phyloP scores from a whole-genome alignment of 1,140 invertebrate species.

The Halyomorpha halys region DNA sequence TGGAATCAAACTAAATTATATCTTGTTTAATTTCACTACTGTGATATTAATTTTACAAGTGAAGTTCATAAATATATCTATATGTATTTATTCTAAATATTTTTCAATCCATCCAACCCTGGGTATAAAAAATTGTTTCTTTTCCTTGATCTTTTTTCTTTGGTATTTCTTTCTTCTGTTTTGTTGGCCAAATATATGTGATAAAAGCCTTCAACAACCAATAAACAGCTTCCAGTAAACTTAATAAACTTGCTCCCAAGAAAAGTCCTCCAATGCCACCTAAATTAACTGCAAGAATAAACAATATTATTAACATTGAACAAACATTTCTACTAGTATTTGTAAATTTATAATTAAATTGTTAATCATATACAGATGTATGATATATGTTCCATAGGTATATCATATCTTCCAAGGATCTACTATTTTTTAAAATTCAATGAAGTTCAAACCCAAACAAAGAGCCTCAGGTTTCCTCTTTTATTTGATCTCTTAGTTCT shows the following conservation, averaged over 20 bases:
- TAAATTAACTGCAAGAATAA: conserved; percentile 31
- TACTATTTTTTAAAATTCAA: too few species aligned
- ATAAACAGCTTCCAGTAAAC: conserved; percentile 32
- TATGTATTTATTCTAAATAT: background rate
- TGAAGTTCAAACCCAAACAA: too few species aligned
- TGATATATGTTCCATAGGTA: too few species aligned
- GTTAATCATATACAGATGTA: too few species aligned
- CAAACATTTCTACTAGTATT: background rate
- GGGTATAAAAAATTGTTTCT: background rate
- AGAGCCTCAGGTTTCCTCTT: too few species aligned
- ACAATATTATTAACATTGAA: background rate
- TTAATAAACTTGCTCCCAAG: conserved; percentile 33
- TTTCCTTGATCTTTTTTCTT: background rate
- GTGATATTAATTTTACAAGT: background rate
- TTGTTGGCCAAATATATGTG: conserved; percentile 7
- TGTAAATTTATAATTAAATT: too few species aligned
- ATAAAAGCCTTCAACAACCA: conserved; percentile 26
- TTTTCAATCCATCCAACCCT: background rate
- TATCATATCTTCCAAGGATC: too few species aligned
- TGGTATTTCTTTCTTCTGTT: background rate
- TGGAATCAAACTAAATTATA: conserved; percentile 10
- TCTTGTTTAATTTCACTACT: background rate
- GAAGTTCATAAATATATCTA: background rate
- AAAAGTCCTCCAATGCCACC: conserved; percentile 34
- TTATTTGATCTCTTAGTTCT: too few species aligned